Evolutionary conservation across 2,113 vertebrate species (phyloP), one percentile per base, ranked within the genome.

Genomic region (Pipa parva): DNA sequence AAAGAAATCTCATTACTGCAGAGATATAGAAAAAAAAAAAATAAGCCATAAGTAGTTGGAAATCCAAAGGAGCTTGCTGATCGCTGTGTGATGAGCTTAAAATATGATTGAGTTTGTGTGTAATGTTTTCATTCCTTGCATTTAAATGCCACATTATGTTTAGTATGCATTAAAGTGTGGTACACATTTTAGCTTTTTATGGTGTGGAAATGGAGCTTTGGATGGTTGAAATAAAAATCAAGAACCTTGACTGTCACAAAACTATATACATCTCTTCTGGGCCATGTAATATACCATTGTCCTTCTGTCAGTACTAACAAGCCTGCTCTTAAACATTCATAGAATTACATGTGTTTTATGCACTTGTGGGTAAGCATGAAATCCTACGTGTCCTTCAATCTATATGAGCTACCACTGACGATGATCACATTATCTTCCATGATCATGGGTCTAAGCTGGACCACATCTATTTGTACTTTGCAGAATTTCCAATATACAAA

Each of bases 211-310:
- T 59, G 42, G n/a, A 42, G 42, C 55, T 59, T 59, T 21, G 45
- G 59, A 50, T 59, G 17, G 55, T 25, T 20, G 22, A 59, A 67
- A 67, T 67, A 59, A 67, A 66, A 67, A 59, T 33, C 54, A 67
- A 50, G 42, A 8, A 58, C 28, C 64, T 20, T 67, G 63, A 59
- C 55, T 36, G 63, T 56, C 52, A 29, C 28, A 4, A 13, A 49
- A 48, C 26, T 33, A 57, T 48, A 57, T 57, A 49, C 27, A 29
- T 61, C 42, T n/a, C 39, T 61, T 49, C 21, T 22, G 46, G 46
- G 46, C 46, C 18, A 21, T 22, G 46, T 49, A 49, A 49, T 49
- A 24, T 22, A 9, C 46, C 21, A 13, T 13, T 49, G 21, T 49
- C 18, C 18, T 48, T 51, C 18, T 39, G 46, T 39, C 27, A 17